A percentile compares a stretch with the other conserved stretches of the same genome.
Evolutionary conservation across 1,140 invertebrate genomes (phyloP).

Genomic region (Pararge aegeria): DNA sequence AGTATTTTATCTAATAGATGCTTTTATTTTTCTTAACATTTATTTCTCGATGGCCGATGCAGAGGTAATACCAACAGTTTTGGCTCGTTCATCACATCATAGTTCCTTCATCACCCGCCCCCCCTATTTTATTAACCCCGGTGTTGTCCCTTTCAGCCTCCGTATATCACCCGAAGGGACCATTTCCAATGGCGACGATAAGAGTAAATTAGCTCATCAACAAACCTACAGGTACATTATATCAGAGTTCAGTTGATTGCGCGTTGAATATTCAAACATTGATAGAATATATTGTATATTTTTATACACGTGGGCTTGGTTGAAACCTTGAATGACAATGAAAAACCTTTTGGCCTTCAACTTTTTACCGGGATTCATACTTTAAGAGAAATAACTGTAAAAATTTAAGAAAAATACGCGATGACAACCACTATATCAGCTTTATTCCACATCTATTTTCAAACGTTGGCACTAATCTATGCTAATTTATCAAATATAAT

Average conservation of each 20-base stretch:
- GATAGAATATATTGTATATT: too few relatives aligned
- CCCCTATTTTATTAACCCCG: slow-evolving; percentile 65
- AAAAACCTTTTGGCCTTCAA: too few relatives aligned
- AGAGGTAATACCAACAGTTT: slow-evolving; percentile 66
- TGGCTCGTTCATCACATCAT: slow-evolving; percentile 46
- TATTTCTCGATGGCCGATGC: slow-evolving; percentile 64
- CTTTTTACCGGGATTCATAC: too few relatives aligned
- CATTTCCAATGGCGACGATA: slow-evolving; percentile 82
- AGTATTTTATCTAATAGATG: slow-evolving; percentile 26
- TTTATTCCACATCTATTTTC: too few relatives aligned
- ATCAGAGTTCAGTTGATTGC: slow-evolving; percentile 21
- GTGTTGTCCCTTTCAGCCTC: slow-evolving; percentile 77
- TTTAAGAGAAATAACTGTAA: too few relatives aligned
- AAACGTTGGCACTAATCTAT: too few relatives aligned
- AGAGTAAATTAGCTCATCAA: slow-evolving; percentile 87
- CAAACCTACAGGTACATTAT: slow-evolving; percentile 89
- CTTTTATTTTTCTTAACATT: slow-evolving; percentile 40
- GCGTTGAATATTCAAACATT: background rate
- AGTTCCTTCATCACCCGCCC: slow-evolving; percentile 37
- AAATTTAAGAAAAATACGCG: too few relatives aligned
- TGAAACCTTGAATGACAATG: too few relatives aligned
- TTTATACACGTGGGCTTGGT: too few relatives aligned
- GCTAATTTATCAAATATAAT: too few relatives aligned
- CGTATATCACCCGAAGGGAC: slow-evolving; percentile 77
- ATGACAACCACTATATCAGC: too few relatives aligned